Conservation (phyloP, 2,888 invertebrate species). For the Trichogramma dendrolimi region DNA sequence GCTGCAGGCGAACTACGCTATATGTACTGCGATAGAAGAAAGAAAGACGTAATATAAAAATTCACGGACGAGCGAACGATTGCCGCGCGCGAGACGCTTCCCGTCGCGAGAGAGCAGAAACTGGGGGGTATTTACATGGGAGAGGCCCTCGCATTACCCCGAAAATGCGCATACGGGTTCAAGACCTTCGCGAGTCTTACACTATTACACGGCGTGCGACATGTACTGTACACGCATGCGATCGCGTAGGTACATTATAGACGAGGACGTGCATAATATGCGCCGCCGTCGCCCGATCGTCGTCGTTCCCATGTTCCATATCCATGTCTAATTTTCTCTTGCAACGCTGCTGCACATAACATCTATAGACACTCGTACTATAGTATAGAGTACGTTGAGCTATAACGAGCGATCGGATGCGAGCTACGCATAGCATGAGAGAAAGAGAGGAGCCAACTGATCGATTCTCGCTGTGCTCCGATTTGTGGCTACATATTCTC, state of each 20-base stretch:
- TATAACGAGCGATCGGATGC: too few relatives aligned
- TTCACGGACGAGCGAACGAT: constrained; percentile 26
- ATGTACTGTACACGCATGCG: not conserved
- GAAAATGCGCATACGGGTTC: not conserved
- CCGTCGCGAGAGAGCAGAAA: constrained; percentile 17
- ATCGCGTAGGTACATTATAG: constrained; percentile 7
- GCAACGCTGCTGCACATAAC: too few relatives aligned
- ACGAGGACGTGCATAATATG: not conserved
- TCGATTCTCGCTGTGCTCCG: too few relatives aligned
- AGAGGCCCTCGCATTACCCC: constrained; percentile 20
- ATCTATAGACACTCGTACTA: too few relatives aligned
- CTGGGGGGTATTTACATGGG: not conserved
- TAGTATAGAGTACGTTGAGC: too few relatives aligned
- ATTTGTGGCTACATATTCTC: too few relatives aligned
- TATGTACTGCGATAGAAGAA: not conserved
- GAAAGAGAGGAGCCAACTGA: too few relatives aligned
- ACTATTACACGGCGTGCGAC: not conserved
- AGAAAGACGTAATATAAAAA: constrained; percentile 16
- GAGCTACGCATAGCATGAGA: too few relatives aligned
- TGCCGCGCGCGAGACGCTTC: constrained; percentile 18
- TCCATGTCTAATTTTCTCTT: too few relatives aligned
- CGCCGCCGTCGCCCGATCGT: constrained; percentile 6
- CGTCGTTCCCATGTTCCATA: constrained; percentile 1
- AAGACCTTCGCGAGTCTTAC: not conserved
- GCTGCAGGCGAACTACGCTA: too few relatives aligned